Base-by-base conservation (phyloP, 2,888 invertebrate genomes). In the Cataglyphis altisquamis region DNA sequence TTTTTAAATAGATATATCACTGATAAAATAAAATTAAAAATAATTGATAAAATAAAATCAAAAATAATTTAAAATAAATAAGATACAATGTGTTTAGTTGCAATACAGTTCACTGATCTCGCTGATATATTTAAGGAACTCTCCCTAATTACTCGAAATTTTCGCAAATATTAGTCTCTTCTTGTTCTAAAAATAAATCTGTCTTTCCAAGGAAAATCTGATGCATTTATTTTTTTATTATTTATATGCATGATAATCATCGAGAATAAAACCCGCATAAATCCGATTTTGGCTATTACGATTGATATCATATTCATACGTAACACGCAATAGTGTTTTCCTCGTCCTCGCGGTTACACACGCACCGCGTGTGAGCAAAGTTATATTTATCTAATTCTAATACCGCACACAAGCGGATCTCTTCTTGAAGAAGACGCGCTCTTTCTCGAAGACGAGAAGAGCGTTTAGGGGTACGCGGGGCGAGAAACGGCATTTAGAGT, bases 371-470 rank as follows among this genome's bases (percentile, higher is more conserved):
- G 62, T 18, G 29, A 9, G 29, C 18, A 52, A 12, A 78, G 87
- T 89, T 93, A 93, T 93, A 93, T 93, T 91, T 90, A 89, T 91
- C 92, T 90, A 90, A 91, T 92, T 89, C 91, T 88, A 88, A 86
- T 88, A 83, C 84, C 83, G 4, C n/a, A n/a, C n/a, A 52, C 52
- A 63, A 18, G 81, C 84, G 77, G 78, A 83, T 72, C 78, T 64
- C 70, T 52, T 84, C 84, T 57, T 64, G 73, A 64, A 78, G 88
- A 82, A 64, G 70, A 60, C 70, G 73, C 25, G 67, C 70, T 62
- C 10, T 45, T 41, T 39, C 36, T 66, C 48, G 63, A 72, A 55
- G 68, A 12, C 29, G 70, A 67, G 48, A 48, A n/a, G 15, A 45
- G 18, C 32, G 55, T 39, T 68, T 66, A 62, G 63, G 55, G 25